phyloP scores from a whole-genome alignment of 2,797 vertebrate species.

The Naso thynnoides region DNA sequence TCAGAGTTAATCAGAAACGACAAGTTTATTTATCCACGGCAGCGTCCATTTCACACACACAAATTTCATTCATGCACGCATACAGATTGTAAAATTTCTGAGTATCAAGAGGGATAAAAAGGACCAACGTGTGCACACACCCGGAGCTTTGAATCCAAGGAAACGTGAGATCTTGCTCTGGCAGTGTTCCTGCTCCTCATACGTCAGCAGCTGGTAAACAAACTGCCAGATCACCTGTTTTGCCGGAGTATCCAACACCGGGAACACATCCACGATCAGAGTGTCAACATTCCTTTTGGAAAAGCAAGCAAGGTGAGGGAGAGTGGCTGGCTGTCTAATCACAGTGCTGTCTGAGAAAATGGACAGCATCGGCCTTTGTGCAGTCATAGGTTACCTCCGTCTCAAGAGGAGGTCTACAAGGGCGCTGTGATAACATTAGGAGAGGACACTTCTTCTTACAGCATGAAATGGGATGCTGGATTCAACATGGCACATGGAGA shows the following conservation, averaged over 20 bases:
- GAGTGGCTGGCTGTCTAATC: constrained; percentile 16
- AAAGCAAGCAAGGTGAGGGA: constrained; percentile 55
- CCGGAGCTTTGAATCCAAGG: constrained; percentile 90
- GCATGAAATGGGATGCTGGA: too few relatives aligned
- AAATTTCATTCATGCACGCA: not conserved
- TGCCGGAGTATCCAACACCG: constrained; percentile 96
- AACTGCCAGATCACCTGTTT: constrained; percentile 99
- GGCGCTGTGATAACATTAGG: too few relatives aligned
- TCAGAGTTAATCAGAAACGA: constrained; percentile 14
- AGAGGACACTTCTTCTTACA: too few relatives aligned
- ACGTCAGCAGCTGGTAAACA: constrained; percentile 97
- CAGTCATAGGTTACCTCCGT: too few relatives aligned
- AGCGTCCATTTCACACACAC: constrained; percentile 2
- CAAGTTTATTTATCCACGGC: constrained; percentile 1
- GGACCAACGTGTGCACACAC: constrained; percentile 48
- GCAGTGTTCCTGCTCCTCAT: constrained; percentile 97
- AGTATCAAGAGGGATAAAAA: not conserved
- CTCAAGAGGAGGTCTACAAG: too few relatives aligned
- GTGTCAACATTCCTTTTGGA: constrained; percentile 94
- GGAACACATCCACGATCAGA: constrained; percentile 96
- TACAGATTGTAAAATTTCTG: not conserved
- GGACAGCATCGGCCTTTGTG: too few relatives aligned
- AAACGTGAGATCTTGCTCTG: constrained; percentile 96
- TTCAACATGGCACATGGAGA: too few relatives aligned
- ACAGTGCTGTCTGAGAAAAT: not conserved